Conservation (phyloP, 2,888 invertebrate species). For the Sarcophaga caerulescens region DNA sequence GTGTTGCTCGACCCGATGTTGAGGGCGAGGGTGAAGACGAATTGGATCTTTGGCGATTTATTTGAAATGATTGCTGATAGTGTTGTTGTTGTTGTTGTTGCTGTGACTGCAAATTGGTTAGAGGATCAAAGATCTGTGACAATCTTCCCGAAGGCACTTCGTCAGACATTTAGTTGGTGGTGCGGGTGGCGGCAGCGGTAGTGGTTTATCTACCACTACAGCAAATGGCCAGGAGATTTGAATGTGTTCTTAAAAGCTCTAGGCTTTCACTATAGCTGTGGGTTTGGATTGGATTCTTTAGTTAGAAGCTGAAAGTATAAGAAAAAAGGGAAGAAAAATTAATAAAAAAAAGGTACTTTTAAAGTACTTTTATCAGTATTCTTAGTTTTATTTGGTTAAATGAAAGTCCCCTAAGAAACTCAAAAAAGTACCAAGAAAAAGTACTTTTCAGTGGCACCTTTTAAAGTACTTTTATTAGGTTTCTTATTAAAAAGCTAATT, state of each 20-base stretch:
- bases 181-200: neutral
- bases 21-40: slow-evolving; percentile 74
- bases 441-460: too few species aligned
- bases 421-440: too few species aligned
- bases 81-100: slow-evolving; percentile 82
- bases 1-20: slow-evolving; percentile 76
- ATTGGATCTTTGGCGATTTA: slow-evolving; percentile 72
- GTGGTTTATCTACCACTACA: too few species aligned
- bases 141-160: slow-evolving; percentile 87
- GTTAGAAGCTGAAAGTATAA: slow-evolving; percentile 17
- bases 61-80: slow-evolving; percentile 82
- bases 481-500: too few species aligned
- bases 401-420: too few species aligned
- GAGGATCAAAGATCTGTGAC: slow-evolving; percentile 92
- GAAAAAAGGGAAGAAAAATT: neutral
- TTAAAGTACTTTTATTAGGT: too few species aligned
- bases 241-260: too few species aligned
- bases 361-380: too few species aligned
- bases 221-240: too few species aligned
- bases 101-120: slow-evolving; percentile 87
- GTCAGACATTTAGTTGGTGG: slow-evolving; percentile 83
- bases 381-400: too few species aligned
- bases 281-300: too few species aligned
- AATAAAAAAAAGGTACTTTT: too few species aligned
- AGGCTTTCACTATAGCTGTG: neutral